Percentiles rank a stretch among this genome's conserved stretches.
phyloP scores from a whole-genome alignment of 2,797 vertebrate genomes.

The Alectoris magna region DNA sequence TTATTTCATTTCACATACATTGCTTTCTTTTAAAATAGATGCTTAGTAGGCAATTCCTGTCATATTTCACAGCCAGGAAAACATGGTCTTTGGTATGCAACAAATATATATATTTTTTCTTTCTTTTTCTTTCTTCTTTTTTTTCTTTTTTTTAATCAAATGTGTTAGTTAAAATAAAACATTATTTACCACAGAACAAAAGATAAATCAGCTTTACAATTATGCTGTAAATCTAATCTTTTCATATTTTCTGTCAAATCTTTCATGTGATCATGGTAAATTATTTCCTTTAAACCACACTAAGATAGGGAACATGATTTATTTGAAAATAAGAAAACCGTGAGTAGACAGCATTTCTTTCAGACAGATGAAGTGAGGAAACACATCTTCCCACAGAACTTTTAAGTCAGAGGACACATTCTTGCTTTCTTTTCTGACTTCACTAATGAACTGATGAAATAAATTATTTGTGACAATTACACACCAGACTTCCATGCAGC shows the following conservation, averaged over 20 bases:
- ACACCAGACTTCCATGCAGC: neutral
- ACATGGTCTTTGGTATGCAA: neutral
- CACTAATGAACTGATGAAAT: neutral
- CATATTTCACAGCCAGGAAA: neutral
- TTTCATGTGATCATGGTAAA: neutral
- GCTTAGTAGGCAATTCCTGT: neutral
- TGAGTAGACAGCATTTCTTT: neutral
- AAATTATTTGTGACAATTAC: neutral
- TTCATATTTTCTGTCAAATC: neutral
- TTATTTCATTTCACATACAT: neutral
- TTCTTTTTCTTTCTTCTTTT: too few relatives aligned
- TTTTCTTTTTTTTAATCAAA: neutral
- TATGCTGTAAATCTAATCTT: neutral
- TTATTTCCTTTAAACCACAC: neutral
- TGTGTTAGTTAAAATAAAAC: neutral
- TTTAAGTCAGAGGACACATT: neutral
- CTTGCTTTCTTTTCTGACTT: neutral
- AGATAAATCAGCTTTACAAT: neutral
- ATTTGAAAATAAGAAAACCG: neutral
- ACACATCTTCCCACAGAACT: fast-evolving
- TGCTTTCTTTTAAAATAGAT: neutral
- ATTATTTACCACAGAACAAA: neutral
- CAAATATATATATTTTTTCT: neutral
- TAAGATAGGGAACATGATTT: neutral
- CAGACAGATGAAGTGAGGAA: neutral